phyloP scores from a whole-genome alignment of 2,797 vertebrate species.

The Lepus townsendii region DNA sequence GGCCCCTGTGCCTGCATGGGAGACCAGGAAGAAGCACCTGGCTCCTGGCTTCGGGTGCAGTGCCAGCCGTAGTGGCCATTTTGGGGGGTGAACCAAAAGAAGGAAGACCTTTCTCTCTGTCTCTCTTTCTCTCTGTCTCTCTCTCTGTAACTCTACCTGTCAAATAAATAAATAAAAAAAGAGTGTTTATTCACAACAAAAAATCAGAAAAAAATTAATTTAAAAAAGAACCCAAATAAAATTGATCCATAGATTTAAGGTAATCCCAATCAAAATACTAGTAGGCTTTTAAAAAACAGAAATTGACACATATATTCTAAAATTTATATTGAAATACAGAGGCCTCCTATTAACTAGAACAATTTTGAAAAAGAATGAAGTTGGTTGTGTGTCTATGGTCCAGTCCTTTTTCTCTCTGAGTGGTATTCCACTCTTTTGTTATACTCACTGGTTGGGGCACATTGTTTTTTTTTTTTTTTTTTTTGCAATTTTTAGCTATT shows the following conservation, averaged over 20 bases:
- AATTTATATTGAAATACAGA: too few species aligned
- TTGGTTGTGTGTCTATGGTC: neutral
- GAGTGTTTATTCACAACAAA: neutral
- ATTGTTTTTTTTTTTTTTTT: neutral
- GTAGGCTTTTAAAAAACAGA: constrained; percentile 28
- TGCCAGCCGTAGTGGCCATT: too few species aligned
- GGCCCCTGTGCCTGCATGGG: too few species aligned
- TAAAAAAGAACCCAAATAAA: neutral
- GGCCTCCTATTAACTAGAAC: too few species aligned
- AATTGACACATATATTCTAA: neutral
- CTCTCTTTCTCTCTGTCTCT: too few species aligned
- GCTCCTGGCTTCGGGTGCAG: too few species aligned
- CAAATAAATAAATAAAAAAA: too few species aligned
- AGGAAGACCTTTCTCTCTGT: too few species aligned
- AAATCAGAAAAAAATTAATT: neutral
- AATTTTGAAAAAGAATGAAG: too few species aligned
- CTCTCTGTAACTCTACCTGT: too few species aligned
- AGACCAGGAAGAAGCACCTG: too few species aligned
- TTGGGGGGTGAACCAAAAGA: too few species aligned
- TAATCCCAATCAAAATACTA: neutral
- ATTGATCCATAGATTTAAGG: neutral
- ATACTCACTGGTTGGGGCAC: neutral
- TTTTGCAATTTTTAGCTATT: neutral
- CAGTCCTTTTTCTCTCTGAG: neutral
- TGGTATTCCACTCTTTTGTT: neutral